Percentiles rank a stretch among this genome's conserved stretches.
phyloP scores from a whole-genome alignment of 1,140 invertebrate species.

The Diplogasteroides magnus region DNA sequence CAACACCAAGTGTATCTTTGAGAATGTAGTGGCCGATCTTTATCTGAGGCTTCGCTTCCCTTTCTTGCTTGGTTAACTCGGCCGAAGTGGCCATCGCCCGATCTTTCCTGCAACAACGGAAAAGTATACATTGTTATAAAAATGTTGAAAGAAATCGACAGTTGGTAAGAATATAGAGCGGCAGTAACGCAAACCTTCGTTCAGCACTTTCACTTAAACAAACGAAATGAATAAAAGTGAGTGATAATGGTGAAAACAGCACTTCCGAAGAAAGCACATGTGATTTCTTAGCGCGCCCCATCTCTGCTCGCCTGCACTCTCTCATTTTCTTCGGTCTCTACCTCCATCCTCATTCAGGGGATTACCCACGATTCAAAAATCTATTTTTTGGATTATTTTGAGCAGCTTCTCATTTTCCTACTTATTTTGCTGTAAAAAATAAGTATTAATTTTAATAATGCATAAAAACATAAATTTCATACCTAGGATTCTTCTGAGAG shows the following conservation, averaged over 20 bases:
- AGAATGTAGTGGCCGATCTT: constrained; percentile 63
- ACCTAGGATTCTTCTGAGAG: constrained; percentile 24
- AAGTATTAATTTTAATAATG: too few species aligned
- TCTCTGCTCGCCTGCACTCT: constrained; percentile 5
- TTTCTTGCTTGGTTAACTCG: constrained; percentile 41
- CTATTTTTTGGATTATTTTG: too few species aligned
- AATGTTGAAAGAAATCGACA: neutral
- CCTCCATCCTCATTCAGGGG: too few species aligned
- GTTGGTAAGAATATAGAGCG: neutral
- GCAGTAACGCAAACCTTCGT: neutral
- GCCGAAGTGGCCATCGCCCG: constrained; percentile 20
- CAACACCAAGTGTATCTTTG: constrained; percentile 61
- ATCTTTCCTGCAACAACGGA: constrained; percentile 24
- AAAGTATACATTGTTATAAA: neutral
- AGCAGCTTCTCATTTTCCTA: too few species aligned
- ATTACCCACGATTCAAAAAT: too few species aligned
- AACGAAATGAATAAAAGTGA: neutral
- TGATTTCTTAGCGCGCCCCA: constrained; percentile 1
- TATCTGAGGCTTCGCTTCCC: constrained; percentile 56
- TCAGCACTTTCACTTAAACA: too few species aligned
- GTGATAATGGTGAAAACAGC: neutral
- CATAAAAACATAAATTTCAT: too few species aligned
- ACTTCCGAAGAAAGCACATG: neutral
- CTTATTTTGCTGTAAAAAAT: neutral
- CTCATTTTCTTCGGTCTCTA: neutral